Base-by-base conservation (phyloP, 1,140 invertebrate genomes). In the Hydropsyche tenuis region DNA sequence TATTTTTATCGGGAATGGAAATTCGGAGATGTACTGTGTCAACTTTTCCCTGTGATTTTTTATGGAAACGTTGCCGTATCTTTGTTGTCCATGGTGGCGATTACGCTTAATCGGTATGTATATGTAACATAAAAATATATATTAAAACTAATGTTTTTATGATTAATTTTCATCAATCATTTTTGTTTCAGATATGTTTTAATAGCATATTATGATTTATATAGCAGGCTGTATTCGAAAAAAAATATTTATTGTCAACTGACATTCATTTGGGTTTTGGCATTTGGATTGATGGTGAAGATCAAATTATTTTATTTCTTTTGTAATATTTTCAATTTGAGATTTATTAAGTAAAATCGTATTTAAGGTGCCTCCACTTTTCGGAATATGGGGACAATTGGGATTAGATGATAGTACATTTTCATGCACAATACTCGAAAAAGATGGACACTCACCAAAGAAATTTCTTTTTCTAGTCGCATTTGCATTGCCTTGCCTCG, bases 41-140 rank as follows among this genome's bases (percentile, higher is more conserved):
- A 90, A 81, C 87, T 95, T 79, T 96, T 96, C 83, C 94, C 94
- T 0, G 90, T 96, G 74, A 90, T 96, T 78, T 95, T 95, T 83
- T 96, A 96, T 81, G 93, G 93, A 68, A 96, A 96, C 80, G 93
- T 96, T 12, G 94, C 92, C 1, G 91, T 94, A 12, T 95, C 93
- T 0, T 83, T 96, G 23, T 86, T 96, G 51, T 94, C 93, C 79
- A 96, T 96, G 91, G 93, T 95, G 30, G 93, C 92, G 72, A 96
- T 96, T 77, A 95, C 94, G 16, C 85, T 96, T 63, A 96, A 96
- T 84, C 90, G 94, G 93, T 95, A 84, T 81, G 51, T 20, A 14
- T 60, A 14, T 18, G 5, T 18, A 63, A 62, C 22, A 5, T 62
- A 62, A 4, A 20, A 4, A 4, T 62, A 51, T 4, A 51, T 51